Evolutionary conservation across 2,888 invertebrate genomes (phyloP).

Genomic region (Saturnia japonica): DNA sequence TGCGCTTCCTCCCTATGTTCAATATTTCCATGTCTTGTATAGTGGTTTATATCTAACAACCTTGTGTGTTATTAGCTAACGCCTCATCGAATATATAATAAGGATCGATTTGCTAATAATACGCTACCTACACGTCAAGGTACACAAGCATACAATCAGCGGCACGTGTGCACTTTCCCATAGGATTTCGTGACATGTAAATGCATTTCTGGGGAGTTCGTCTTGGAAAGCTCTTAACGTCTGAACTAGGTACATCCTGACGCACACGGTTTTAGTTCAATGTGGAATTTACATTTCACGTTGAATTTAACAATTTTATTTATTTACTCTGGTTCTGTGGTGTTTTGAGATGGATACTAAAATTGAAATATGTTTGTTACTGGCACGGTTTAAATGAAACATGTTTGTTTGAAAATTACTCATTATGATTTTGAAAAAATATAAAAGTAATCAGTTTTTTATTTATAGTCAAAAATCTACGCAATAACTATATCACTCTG

Average conservation of each 20-base stretch:
- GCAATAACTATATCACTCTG: neutral
- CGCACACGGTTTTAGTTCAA: conserved; percentile 15
- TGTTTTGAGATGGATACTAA: neutral
- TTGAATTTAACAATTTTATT: neutral
- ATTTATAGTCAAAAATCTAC: neutral
- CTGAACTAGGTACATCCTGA: conserved; percentile 15
- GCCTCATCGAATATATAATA: conserved; percentile 17
- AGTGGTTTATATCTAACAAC: neutral
- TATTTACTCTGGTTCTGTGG: too few relatives aligned
- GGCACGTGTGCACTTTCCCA: conserved; percentile 71
- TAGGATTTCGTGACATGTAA: conserved; percentile 74
- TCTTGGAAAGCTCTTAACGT: conserved; percentile 72
- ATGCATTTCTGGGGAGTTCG: conserved; percentile 72
- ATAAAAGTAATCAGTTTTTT: neutral
- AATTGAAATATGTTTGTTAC: neutral
- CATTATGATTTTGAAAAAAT: neutral
- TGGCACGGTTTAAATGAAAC: neutral
- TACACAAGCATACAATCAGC: conserved; percentile 66
- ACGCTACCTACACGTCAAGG: conserved; percentile 43
- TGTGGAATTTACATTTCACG: neutral
- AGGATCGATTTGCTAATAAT: conserved; percentile 57
- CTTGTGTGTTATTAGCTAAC: neutral
- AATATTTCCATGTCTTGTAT: neutral
- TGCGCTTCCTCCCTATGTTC: neutral
- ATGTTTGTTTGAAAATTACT: neutral